Percentiles rank a stretch among this genome's conserved stretches.
Evolutionary conservation across 2,113 vertebrate species (phyloP).

Genomic region (Xyrauchen texanus): DNA sequence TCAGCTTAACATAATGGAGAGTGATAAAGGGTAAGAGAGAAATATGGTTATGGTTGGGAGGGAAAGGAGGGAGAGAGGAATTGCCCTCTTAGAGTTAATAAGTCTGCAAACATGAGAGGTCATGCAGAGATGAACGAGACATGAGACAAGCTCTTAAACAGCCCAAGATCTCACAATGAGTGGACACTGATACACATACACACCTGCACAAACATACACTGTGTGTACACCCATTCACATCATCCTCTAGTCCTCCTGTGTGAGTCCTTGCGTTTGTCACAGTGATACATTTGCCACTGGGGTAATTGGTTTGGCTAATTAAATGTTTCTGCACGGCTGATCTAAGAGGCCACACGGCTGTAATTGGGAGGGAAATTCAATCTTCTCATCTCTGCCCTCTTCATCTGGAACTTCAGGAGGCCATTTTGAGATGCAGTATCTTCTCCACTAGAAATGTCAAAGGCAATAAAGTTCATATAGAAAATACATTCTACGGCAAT

Average conservation of each 20-base stretch:
- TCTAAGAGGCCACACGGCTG: conserved; percentile 71
- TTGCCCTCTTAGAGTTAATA: conserved; percentile 48
- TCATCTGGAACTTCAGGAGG: conserved; percentile 14
- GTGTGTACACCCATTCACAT: not conserved
- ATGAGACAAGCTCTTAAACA: conserved; percentile 14
- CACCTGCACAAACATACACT: conserved; percentile 42
- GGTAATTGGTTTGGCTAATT: conserved; percentile 81
- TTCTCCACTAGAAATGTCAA: conserved; percentile 23
- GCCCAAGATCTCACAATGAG: conserved; percentile 42
- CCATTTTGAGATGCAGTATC: conserved; percentile 44
- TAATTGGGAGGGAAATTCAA: conserved; percentile 73
- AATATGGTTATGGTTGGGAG: not conserved
- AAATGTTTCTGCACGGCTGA: conserved; percentile 77
- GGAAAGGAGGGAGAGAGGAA: conserved; percentile 1
- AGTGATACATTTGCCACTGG: conserved; percentile 71
- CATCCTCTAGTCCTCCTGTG: conserved; percentile 48
- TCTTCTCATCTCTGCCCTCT: conserved; percentile 51
- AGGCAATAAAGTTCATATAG: conserved; percentile 37
- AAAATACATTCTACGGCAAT: conserved; percentile 52
- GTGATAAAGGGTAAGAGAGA: not conserved
- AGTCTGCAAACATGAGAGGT: conserved; percentile 30
- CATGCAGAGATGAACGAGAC: conserved; percentile 24
- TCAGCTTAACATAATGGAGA: no score
- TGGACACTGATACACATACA: conserved; percentile 34
- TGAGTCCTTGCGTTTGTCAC: conserved; percentile 62